phyloP scores from a whole-genome alignment of 2,113 vertebrate genomes.

The Seriola dumerili region DNA sequence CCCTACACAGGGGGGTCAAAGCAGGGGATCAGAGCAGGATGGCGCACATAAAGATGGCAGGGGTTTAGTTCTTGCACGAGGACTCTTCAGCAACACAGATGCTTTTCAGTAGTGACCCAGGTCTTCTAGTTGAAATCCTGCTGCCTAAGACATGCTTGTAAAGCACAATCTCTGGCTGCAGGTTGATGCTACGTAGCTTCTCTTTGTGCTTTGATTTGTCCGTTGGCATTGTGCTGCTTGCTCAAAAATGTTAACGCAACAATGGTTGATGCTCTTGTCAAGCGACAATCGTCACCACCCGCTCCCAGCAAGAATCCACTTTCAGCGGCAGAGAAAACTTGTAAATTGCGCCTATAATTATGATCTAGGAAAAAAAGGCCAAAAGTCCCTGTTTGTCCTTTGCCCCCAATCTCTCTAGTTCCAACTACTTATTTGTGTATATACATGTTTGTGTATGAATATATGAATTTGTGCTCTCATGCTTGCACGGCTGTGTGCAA shows the following conservation, averaged over 20 bases:
- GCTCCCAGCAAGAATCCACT: too few relatives aligned
- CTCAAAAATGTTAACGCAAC: not conserved
- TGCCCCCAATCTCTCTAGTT: not conserved
- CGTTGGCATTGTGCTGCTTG: not conserved
- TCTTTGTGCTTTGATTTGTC: not conserved
- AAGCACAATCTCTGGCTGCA: not conserved
- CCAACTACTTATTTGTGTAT: not conserved
- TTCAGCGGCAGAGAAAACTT: too few relatives aligned
- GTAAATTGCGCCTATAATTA: not conserved
- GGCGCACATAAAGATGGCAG: constrained; percentile 9
- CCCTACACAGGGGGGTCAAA: not conserved
- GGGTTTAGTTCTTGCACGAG: constrained; percentile 24
- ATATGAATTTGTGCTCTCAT: not conserved
- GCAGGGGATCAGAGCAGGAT: not conserved
- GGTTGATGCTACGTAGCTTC: not conserved
- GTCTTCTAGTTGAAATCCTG: not conserved
- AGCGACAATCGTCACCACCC: too few relatives aligned
- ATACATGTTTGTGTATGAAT: not conserved
- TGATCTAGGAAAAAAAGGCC: not conserved
- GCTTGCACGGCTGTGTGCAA: not conserved
- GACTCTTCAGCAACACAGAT: not conserved
- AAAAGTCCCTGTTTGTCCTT: not conserved
- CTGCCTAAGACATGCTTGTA: constrained; percentile 3
- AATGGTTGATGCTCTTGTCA: too few relatives aligned
- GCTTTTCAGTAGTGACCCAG: not conserved